These are phyloP conservation scores for Scomberomorus guttatus DNA, from an alignment of 2,797 vertebrate species.

Conservation along the genomic window DNA sequence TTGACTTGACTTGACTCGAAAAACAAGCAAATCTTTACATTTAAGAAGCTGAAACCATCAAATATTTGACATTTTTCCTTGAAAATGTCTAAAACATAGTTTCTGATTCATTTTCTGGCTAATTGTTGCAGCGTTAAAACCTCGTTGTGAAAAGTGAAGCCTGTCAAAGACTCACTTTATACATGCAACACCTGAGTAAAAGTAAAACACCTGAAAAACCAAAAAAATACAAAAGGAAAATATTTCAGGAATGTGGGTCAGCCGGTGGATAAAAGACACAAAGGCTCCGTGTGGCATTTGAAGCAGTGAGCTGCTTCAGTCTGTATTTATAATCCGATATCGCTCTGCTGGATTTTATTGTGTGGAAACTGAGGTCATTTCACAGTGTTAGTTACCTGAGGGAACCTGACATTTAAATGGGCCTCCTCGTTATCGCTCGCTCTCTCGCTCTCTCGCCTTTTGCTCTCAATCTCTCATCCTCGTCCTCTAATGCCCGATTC, in stretches of 20 bases:
- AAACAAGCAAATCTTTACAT: too few species aligned
- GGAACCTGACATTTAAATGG: conserved; percentile 73
- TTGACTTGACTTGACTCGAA: too few species aligned
- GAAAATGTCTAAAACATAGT: too few species aligned
- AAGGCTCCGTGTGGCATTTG: conserved; percentile 12
- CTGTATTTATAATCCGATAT: conserved; percentile 43
- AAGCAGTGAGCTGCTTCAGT: conserved; percentile 34
- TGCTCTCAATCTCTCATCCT: conserved; percentile 18
- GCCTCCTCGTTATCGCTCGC: conserved; percentile 55
- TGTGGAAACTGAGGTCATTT: conserved; percentile 65
- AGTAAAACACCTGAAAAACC: background rate
- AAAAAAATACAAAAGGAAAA: background rate
- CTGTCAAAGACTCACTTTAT: too few species aligned
- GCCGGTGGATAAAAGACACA: conserved; percentile 14
- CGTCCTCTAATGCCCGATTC: conserved; percentile 11
- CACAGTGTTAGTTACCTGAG: conserved; percentile 69
- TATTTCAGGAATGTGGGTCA: conserved; percentile 10
- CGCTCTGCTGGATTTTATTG: conserved; percentile 50
- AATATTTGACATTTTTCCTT: too few species aligned
- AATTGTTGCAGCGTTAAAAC: too few species aligned
- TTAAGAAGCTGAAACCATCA: too few species aligned
- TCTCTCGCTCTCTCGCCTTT: conserved; percentile 11
- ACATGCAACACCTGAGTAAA: too few species aligned
- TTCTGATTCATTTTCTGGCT: too few species aligned
- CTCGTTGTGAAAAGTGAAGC: too few species aligned